These are phyloP conservation scores for Frankliniella intonsa DNA, from an alignment of 2,888 invertebrate species.

Conservation along the genomic window DNA sequence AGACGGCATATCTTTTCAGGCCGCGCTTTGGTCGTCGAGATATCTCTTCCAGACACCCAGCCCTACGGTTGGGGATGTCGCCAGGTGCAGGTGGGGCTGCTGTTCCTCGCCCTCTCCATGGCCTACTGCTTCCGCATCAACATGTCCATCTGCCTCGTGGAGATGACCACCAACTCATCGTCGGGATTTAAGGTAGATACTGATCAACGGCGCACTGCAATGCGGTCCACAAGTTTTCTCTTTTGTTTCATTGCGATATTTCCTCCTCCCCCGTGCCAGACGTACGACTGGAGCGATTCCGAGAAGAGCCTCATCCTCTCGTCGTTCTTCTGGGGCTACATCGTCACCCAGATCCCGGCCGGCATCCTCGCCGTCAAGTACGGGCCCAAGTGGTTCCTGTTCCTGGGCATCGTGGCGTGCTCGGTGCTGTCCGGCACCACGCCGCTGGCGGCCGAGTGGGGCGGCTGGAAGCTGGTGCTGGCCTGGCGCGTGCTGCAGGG, in stretches of 20 bases:
- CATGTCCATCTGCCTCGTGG: neutral
- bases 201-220: no score
- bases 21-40: neutral
- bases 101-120: neutral
- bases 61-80: conserved; percentile 33
- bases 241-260: no score
- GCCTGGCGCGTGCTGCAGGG: conserved; percentile 67
- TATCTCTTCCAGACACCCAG: neutral
- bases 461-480: conserved; percentile 60
- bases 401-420: conserved; percentile 53
- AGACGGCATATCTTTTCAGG: neutral
- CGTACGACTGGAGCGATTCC: conserved; percentile 55
- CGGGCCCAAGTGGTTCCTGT: conserved; percentile 53
- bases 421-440: conserved; percentile 61
- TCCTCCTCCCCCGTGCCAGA: conserved; percentile 48
- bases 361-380: conserved; percentile 51
- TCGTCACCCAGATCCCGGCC: conserved; percentile 65
- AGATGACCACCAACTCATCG: neutral
- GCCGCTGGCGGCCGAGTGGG: conserved; percentile 61
- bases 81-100: conserved; percentile 38
- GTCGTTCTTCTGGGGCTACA: conserved; percentile 74
- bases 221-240: no score
- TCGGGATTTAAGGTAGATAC: no score
- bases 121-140: conserved; percentile 19
- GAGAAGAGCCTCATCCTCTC: conserved; percentile 58